Evolutionary conservation across 2,888 invertebrate species (phyloP).

Genomic region (Ophion costatus): DNA sequence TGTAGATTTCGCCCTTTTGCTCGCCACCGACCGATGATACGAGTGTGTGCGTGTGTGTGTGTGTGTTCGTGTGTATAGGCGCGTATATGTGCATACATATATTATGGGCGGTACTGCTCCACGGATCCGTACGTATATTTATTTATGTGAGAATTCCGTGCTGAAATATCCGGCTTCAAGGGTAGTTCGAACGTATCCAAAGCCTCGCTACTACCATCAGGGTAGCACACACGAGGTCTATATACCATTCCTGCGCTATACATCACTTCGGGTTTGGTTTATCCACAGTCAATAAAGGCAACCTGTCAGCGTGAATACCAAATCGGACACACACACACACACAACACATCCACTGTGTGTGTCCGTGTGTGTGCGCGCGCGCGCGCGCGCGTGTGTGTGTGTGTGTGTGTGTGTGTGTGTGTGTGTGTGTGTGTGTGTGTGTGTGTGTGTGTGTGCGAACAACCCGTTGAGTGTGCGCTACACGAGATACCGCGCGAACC

Average conservation of each 20-base stretch:
- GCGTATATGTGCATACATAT: too few relatives aligned
- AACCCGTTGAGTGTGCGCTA: constrained; percentile 57
- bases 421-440: too few relatives aligned
- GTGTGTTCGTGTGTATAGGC: neutral
- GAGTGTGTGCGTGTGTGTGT: neutral
- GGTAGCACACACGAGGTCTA: neutral
- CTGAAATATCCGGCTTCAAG: constrained; percentile 34
- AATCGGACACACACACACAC: too few relatives aligned
- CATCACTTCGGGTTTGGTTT: constrained; percentile 71
- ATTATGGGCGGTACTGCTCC: neutral
- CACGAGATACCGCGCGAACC: constrained; percentile 38
- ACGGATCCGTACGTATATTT: constrained; percentile 32
- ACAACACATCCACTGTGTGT: too few relatives aligned
- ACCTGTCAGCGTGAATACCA: constrained; percentile 81
- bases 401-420: too few relatives aligned
- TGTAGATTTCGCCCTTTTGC: neutral
- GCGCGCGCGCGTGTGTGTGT: too few relatives aligned
- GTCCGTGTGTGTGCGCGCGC: too few relatives aligned
- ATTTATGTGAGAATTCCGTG: constrained; percentile 46
- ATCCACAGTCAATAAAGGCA: constrained; percentile 81
- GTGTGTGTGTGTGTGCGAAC: too few relatives aligned
- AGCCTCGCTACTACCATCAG: constrained; percentile 21
- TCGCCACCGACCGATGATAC: neutral
- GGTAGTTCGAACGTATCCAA: constrained; percentile 26
- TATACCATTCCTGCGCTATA: constrained; percentile 31